Percentiles rank a stretch among this genome's conserved stretches.
Conservation (phyloP, 2,113 vertebrate species). For the Rhombomys opimus region DNA sequence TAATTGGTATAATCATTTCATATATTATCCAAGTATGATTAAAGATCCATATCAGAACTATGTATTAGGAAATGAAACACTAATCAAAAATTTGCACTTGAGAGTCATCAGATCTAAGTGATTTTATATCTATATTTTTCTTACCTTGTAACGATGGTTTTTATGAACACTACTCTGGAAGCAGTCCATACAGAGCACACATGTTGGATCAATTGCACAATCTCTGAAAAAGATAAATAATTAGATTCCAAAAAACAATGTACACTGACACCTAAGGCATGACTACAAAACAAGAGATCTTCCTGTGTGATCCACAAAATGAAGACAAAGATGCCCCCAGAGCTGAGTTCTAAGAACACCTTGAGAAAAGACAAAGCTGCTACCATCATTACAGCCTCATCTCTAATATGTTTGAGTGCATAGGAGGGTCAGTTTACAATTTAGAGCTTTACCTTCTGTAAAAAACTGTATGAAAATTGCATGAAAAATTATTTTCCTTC, state of each 20-base stretch:
- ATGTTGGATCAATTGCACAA: slow-evolving; percentile 99
- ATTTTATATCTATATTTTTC: slow-evolving; percentile 59
- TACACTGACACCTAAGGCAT: slow-evolving; percentile 23
- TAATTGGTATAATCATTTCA: not conserved
- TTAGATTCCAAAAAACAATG: slow-evolving; percentile 56
- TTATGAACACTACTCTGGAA: slow-evolving; percentile 98
- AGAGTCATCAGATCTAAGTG: not conserved
- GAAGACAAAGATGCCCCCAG: slow-evolving; percentile 48
- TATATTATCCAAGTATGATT: not conserved
- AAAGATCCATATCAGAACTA: not conserved
- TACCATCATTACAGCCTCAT: slow-evolving; percentile 42
- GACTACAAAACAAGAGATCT: slow-evolving; percentile 48
- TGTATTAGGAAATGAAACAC: slow-evolving; percentile 15
- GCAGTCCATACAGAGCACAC: slow-evolving; percentile 98
- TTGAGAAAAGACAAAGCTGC: not conserved
- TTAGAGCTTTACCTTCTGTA: not conserved
- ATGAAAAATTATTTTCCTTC: not conserved
- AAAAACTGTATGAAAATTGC: not conserved
- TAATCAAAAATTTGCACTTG: slow-evolving; percentile 29
- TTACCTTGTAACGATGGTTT: slow-evolving; percentile 98
- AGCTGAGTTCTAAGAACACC: slow-evolving; percentile 25
- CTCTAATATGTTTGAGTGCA: slow-evolving; percentile 26
- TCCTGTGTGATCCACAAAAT: not conserved
- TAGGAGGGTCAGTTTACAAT: slow-evolving; percentile 11
- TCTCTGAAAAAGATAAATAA: slow-evolving; percentile 91